A percentile compares a stretch with the other conserved stretches of the same genome.
phyloP scores from a whole-genome alignment of 2,113 vertebrate genomes.

The Reinhardtius hippoglossoides region DNA sequence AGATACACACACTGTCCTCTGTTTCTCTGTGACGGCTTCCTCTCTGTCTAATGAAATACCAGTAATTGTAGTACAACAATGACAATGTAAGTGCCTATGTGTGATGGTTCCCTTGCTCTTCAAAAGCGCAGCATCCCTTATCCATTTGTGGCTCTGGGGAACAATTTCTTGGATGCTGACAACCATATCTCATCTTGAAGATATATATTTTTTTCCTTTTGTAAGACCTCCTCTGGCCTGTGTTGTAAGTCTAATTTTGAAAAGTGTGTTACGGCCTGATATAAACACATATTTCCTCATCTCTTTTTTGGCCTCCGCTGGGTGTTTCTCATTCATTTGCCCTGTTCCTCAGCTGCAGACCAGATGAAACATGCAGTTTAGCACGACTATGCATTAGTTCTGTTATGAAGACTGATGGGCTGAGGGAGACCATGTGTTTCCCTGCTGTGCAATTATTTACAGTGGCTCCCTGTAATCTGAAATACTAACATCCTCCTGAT shows the following conservation, averaged over 20 bases:
- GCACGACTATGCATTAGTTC: constrained; percentile 60
- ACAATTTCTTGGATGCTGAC: constrained; percentile 76
- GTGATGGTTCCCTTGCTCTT: constrained; percentile 64
- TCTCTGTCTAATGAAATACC: constrained; percentile 72
- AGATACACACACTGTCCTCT: constrained; percentile 24
- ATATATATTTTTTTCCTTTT: constrained; percentile 25
- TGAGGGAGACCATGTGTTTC: constrained; percentile 23
- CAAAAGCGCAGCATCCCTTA: constrained; percentile 72
- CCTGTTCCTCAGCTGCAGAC: constrained; percentile 27
- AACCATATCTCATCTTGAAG: constrained; percentile 72
- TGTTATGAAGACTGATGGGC: constrained; percentile 64
- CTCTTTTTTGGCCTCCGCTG: constrained; percentile 23
- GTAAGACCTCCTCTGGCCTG: constrained; percentile 29
- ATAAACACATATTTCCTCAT: constrained; percentile 55
- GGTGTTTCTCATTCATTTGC: constrained; percentile 50
- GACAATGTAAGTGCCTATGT: constrained; percentile 61
- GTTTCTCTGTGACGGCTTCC: constrained; percentile 57
- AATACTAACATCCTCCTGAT: constrained; percentile 53
- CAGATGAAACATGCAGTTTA: constrained; percentile 50
- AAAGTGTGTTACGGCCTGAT: constrained; percentile 40
- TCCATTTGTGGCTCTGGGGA: constrained; percentile 75
- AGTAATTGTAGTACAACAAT: constrained; percentile 80
- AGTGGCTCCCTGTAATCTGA: constrained; percentile 27
- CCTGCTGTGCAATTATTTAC: constrained; percentile 66
- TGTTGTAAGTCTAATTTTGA: constrained; percentile 47